These are phyloP conservation scores for Catharus minimus DNA, from an alignment of 2,113 vertebrate species.

Conservation along the genomic window DNA sequence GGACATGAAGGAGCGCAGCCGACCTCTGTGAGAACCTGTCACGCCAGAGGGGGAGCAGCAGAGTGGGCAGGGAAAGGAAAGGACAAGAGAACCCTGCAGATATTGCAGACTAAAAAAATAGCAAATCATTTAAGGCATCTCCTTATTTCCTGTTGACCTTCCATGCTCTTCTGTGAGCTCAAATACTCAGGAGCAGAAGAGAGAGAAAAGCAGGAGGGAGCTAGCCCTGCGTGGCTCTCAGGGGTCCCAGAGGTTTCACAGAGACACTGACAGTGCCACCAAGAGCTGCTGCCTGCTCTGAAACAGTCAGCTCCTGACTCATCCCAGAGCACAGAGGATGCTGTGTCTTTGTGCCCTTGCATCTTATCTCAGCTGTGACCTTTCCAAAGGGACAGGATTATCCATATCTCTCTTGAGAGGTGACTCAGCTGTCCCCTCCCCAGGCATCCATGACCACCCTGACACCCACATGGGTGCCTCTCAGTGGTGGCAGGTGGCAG, in stretches of 20 bases:
- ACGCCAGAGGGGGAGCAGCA: neutral
- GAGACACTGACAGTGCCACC: neutral
- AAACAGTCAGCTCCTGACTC: neutral
- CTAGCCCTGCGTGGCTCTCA: neutral
- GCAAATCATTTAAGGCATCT: neutral
- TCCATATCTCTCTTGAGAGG: neutral
- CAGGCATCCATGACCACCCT: neutral
- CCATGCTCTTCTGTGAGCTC: neutral
- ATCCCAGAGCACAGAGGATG: neutral
- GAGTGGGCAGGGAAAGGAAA: neutral
- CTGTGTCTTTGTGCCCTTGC: neutral
- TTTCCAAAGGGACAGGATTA: neutral
- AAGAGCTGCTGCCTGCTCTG: neutral
- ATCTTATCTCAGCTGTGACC: neutral
- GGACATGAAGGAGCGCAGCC: neutral
- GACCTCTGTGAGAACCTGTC: neutral
- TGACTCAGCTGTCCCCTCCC: conserved; percentile 1
- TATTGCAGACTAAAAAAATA: neutral
- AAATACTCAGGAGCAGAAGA: neutral
- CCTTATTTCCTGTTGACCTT: neutral
- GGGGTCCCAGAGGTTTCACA: neutral
- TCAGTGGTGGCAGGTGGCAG: neutral
- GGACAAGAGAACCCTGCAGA: neutral
- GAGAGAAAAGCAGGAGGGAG: neutral
- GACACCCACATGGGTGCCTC: neutral